Base-by-base conservation (phyloP, 2,888 invertebrate genomes). In the Apoderus coryli region DNA sequence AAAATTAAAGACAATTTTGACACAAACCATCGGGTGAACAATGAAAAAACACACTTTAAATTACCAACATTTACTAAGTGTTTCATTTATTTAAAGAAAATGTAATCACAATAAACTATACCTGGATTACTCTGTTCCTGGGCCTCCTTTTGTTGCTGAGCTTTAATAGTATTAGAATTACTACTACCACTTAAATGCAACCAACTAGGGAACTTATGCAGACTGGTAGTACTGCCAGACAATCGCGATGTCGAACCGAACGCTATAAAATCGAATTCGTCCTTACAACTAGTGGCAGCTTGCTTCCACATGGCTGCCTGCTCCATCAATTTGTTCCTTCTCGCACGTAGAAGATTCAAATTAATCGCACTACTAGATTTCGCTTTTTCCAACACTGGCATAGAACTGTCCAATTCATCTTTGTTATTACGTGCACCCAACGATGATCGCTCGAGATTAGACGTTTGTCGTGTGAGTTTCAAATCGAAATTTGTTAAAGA, bases 341-440 rank as follows among this genome's bases (percentile, higher is more conserved):
- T 42, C 11, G 52, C 49, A 24, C 58, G 43, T 27, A 57, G 39
- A 36, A 58, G 37, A 37, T 51, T 59, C 35, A 60, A 44, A 42
- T 60, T 60, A 16, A 60, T 60, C 4, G 59, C 54, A 44, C 59
- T 59, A 34, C 57, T 58, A 5, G 58, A 59, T 41, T 60, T 60
- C 2, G 59, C 53, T 39, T 60, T 60, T 15, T 52, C 53, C 35
- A 59, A 42, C 14, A 52, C 38, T 1, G 57, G 57, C 16, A 29
- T 30, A 27, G 37, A 42, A 24, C 43, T 43, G 10, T 41, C 37
- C 6, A 44, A 26, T 10, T 46, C 48, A n/a, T n/a, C n/a, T n/a
- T n/a, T n/a, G n/a, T n/a, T n/a, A n/a, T n/a, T n/a, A n/a, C n/a
- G n/a, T 13, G 44, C 37, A 14, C 44, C 45, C 10, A 49, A 50